Percentiles rank a stretch among this genome's conserved stretches.
These are phyloP conservation scores for Limnephilus auricula DNA, from an alignment of 2,888 invertebrate species.

Conservation along the genomic window DNA sequence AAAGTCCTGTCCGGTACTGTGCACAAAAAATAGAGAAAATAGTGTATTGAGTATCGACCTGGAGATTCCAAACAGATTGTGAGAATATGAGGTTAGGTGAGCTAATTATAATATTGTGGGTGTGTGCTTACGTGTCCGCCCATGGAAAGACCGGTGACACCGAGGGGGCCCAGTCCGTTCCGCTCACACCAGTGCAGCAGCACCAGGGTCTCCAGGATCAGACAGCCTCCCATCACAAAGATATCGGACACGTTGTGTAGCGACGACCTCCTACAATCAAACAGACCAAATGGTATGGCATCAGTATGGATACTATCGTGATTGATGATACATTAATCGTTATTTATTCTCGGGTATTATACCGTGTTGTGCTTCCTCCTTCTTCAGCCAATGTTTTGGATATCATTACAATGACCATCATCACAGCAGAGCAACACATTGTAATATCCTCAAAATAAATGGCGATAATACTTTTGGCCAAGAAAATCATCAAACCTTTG, in stretches of 20 bases:
- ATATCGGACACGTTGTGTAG: slow-evolving; percentile 97
- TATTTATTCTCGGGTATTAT: too few species aligned
- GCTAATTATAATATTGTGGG: background rate
- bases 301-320: background rate
- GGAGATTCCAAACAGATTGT: too few species aligned
- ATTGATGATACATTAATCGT: too few species aligned
- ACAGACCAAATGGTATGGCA: background rate
- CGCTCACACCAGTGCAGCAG: slow-evolving; percentile 96
- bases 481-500: too few species aligned
- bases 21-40: background rate
- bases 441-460: too few species aligned
- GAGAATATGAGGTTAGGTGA: background rate
- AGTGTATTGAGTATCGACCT: too few species aligned
- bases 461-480: too few species aligned
- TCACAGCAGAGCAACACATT: too few species aligned
- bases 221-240: slow-evolving; percentile 98
- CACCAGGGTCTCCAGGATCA: slow-evolving; percentile 94
- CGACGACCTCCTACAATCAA: slow-evolving; percentile 85
- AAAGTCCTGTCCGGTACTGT: background rate
- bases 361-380: too few species aligned
- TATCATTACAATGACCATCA: too few species aligned
- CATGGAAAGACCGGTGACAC: slow-evolving; percentile 97
- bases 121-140: slow-evolving; percentile 93
- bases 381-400: too few species aligned
- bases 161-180: slow-evolving; percentile 94